These are phyloP conservation scores for Eilema depressum DNA, from an alignment of 2,888 invertebrate species.

Conservation along the genomic window DNA sequence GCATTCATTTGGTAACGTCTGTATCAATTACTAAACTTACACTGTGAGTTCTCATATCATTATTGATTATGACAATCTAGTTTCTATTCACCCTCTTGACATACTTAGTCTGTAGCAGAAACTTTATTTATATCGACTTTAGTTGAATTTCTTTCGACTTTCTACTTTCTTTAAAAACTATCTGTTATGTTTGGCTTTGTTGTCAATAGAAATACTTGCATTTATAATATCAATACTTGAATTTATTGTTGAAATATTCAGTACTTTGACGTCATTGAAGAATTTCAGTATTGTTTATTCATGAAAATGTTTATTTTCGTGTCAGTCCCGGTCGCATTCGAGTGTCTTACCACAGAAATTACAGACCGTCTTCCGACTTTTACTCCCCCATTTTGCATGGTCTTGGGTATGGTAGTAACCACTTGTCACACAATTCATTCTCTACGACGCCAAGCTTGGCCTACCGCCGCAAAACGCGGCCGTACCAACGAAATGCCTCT, in stretches of 20 bases:
- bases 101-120: background rate
- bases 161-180: background rate
- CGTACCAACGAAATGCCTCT: no score
- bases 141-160: background rate
- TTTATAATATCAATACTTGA: background rate
- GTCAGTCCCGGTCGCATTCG: no score
- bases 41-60: background rate
- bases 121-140: background rate
- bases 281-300: background rate
- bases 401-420: no score
- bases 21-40: background rate
- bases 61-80: background rate
- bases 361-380: no score
- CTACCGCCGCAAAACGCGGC: no score
- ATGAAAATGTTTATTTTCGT: no score
- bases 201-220: background rate
- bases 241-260: background rate
- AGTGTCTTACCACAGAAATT: no score
- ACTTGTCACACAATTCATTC: no score
- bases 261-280: background rate
- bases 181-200: background rate
- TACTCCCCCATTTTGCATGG: no score
- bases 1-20: background rate
- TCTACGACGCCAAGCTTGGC: no score
- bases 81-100: conserved; percentile 1